Base-by-base conservation (phyloP, 23 tunicate genomes). In the Halocynthia roretzi region DNA sequence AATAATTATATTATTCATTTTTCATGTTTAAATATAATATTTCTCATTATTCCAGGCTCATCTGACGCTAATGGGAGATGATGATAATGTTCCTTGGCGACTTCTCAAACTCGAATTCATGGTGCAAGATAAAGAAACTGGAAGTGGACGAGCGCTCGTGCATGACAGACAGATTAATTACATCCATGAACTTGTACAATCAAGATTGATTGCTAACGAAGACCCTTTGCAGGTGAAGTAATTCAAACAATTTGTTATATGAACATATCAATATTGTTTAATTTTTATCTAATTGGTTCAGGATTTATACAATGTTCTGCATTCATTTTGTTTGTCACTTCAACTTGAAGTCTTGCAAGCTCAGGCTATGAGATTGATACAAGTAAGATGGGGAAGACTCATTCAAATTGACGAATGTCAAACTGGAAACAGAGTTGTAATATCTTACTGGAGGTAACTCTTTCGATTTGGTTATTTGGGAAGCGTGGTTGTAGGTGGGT, bases 51-150 rank as follows among this genome's bases (percentile, higher is more conserved):
- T 6, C 6, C 72, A 86, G 61, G 96, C 89, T 5, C 66, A 54
- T 15, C 66, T 96, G 7, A 96, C 99, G 4, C 52, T 96, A 8
- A 91, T 91, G 92, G 96, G 99, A 10, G 96, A 96, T 61, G 78
- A 72, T 7, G 81, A 71, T 19, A 83, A 89, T 5, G 67, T 85
- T 17, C 99, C 99, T n/a, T 96, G 99, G 99, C 79, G 96, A 14
- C 68, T 96, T 6, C 71, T 96, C 6, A 85, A 89, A 70, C 64
- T 96, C 5, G 80, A 83, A 50, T 77, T 96, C 56, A 52, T 89
- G 49, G 99, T 96, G 23, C 88, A 89, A 69, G 99, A 96, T 69
- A n/a, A 51, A 48, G 83, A 86, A 52, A 76, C 80, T 74, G 91
- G 95, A 7, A 75, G 77, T 69, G 99, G 95, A 0, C 53, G 84